Conservation (phyloP, 2,888 invertebrate species). For the Pedicia rivosa region DNA sequence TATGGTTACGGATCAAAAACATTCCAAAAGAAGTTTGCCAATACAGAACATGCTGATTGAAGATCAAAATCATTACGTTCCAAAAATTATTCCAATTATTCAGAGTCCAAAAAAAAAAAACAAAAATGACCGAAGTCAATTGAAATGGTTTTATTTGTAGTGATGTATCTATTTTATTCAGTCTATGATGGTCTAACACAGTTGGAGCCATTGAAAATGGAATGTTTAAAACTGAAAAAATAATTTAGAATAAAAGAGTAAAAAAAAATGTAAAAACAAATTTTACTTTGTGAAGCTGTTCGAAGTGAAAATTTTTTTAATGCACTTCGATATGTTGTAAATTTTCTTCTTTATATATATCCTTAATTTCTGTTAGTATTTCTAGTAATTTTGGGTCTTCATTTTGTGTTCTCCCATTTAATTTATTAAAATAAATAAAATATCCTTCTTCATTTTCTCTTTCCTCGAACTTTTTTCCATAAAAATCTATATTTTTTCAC, state of each 20-base stretch:
- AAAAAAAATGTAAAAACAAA: neutral
- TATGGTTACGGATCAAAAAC: too few relatives aligned
- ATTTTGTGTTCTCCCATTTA: neutral
- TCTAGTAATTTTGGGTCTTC: conserved; percentile 2
- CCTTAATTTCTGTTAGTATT: neutral
- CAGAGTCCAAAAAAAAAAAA: conserved; percentile 27
- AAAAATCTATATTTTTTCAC: neutral
- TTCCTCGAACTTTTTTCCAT: neutral
- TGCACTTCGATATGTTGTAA: conserved; percentile 28
- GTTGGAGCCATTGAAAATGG: conserved; percentile 26
- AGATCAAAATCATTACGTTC: too few relatives aligned
- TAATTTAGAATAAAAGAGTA: neutral
- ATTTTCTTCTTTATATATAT: conserved; percentile 15
- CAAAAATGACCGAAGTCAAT: conserved; percentile 25
- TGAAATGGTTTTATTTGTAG: conserved; percentile 26
- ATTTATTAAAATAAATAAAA: conserved; percentile 1
- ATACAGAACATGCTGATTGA: too few relatives aligned
- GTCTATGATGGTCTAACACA: conserved; percentile 24
- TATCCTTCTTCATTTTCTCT: neutral
- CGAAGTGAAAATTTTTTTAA: conserved; percentile 24
- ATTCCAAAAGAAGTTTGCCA: too few relatives aligned
- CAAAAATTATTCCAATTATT: conserved; percentile 24
- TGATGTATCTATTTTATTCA: conserved; percentile 18
- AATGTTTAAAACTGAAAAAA: conserved; percentile 21
- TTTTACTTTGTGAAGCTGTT: conserved; percentile 24